Evolutionary conservation across 2,113 vertebrate genomes (phyloP).

Genomic region (Chamaetylas fuelleborni): DNA sequence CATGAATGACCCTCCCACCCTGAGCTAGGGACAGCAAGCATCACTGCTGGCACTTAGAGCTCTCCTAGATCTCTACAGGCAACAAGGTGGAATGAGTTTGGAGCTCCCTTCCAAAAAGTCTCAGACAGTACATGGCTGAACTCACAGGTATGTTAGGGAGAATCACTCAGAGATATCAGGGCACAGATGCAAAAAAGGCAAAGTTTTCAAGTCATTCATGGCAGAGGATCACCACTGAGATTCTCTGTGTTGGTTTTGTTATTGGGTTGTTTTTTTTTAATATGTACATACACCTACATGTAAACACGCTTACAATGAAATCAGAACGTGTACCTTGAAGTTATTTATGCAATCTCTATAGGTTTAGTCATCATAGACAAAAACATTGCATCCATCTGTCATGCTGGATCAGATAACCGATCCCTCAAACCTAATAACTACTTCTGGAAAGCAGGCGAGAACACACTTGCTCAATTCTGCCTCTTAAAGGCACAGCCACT

Average conservation of each 20-base stretch:
- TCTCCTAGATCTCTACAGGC: background rate
- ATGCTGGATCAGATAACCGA: background rate
- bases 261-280: background rate
- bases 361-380: slow-evolving; percentile 41
- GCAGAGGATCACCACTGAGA: background rate
- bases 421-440: background rate
- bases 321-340: background rate
- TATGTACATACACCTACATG: background rate
- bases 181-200: background rate
- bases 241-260: background rate
- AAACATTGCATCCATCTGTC: slow-evolving; percentile 36
- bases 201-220: background rate
- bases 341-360: background rate
- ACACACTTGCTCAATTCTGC: background rate
- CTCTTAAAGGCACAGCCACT: background rate
- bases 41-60: background rate
- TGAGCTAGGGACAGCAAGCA: background rate
- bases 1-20: background rate
- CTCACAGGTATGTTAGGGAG: accelerated
- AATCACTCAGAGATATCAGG: background rate
- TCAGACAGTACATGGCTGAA: background rate
- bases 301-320: background rate
- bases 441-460: background rate
- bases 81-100: background rate
- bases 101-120: background rate